These are phyloP conservation scores for Opisthograptis luteolata DNA, from an alignment of 2,888 invertebrate genomes.

Conservation along the genomic window DNA sequence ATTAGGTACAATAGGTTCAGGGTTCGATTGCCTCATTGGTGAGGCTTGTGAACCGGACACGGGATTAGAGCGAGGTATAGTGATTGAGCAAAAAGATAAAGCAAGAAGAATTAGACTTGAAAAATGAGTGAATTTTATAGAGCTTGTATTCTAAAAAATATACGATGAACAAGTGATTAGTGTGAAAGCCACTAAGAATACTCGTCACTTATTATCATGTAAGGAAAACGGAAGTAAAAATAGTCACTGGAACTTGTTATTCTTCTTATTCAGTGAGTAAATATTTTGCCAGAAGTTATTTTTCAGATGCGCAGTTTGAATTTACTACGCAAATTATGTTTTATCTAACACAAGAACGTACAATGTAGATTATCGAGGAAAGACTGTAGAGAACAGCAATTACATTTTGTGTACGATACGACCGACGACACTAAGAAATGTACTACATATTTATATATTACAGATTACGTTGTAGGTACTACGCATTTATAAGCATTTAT, in stretches of 20 bases:
- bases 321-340: constrained; percentile 16
- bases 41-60: constrained; percentile 17
- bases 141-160: neutral
- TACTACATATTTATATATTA: too few relatives aligned
- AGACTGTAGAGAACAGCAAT: neutral
- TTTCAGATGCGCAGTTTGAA: constrained; percentile 22
- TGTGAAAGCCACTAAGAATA: too few relatives aligned
- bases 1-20: constrained; percentile 23
- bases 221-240: too few relatives aligned
- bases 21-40: constrained; percentile 19
- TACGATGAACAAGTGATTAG: too few relatives aligned
- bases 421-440: too few relatives aligned
- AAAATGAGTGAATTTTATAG: neutral
- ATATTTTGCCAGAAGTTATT: constrained; percentile 18
- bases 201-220: too few relatives aligned
- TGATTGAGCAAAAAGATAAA: constrained; percentile 14
- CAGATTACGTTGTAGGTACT: too few relatives aligned
- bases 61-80: neutral
- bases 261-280: constrained; percentile 7
- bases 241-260: too few relatives aligned
- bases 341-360: constrained; percentile 17
- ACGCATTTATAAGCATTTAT: too few relatives aligned
- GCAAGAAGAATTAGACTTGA: constrained; percentile 1
- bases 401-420: neutral
- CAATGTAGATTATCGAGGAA: constrained; percentile 2